Evolutionary conservation across 2,113 vertebrate species (phyloP), one percentile per base, ranked within the genome.

Genomic region (Conger conger): DNA sequence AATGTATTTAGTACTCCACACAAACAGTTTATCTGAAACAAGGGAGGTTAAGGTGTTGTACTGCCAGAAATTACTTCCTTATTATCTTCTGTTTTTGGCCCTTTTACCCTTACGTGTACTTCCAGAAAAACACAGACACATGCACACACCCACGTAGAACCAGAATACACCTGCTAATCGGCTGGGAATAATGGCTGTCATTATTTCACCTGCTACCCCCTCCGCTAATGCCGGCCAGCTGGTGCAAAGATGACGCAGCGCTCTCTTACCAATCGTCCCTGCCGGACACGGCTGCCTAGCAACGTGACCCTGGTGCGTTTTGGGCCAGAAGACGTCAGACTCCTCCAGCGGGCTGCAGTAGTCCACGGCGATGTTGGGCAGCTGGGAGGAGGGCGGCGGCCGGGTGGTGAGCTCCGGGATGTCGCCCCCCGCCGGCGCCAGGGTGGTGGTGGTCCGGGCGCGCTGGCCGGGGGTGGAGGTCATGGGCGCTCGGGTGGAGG

Each of bases 281-380:
- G 96, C 88, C 6, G 98, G 98, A 87, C 98, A 99, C 0, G 98
- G 98, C 90, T 98, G 97, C 92, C 98, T 99, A 0, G 98, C 97
- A 84, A 92, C 89, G 88, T 99, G 98, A 50, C 98, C 98, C 91
- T 97, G 98, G 57, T 97, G 96, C 0, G 98, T 99, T 40, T 96
- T 95, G 40, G 97, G 98, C 98, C 98, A 99, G 85, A 95, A 95
- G 82, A 99, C 97, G 76, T 99, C 97, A 0, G 97, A 95, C 6
- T 94, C 96, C 86, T 98, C 93, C 87, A 95, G 57, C 0, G 98
- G 95, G 73, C 94, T 94, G 17, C 98, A 99, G 93, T 96, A 98
- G 88, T 99, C 98, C 0, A 95, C 85, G 0, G 96, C 96, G 0
- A 91, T 80, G 0, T 96, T 93, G 0, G 96, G 95, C 6, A 93